Percentiles rank a stretch among this genome's conserved stretches.
These are phyloP conservation scores for Cheilosia grossa DNA, from an alignment of 2,888 invertebrate genomes.

Conservation along the genomic window DNA sequence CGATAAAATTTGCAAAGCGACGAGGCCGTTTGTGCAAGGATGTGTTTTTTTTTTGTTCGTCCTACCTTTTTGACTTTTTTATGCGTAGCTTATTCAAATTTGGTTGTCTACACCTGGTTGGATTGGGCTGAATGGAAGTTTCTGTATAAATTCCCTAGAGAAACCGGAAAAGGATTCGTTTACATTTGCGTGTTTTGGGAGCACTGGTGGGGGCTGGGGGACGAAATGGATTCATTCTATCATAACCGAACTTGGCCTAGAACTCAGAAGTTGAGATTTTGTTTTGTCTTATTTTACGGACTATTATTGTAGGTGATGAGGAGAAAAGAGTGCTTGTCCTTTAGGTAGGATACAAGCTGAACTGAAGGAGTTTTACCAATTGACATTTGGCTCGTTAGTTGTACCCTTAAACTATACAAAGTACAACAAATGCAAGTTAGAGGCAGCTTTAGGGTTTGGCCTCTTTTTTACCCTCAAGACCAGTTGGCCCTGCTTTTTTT, in stretches of 20 bases:
- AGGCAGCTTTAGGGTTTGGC: no score
- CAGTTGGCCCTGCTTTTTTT: no score
- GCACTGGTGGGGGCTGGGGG: not conserved
- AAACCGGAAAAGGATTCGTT: slow-evolving; percentile 29
- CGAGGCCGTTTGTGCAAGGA: slow-evolving; percentile 44
- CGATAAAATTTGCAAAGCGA: slow-evolving; percentile 61
- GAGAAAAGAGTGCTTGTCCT: slow-evolving; percentile 3
- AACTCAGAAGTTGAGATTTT: slow-evolving; percentile 37
- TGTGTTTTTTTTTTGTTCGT: slow-evolving; percentile 14
- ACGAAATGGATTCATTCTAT: slow-evolving; percentile 24
- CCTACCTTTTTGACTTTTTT: slow-evolving; percentile 13
- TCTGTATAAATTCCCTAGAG: slow-evolving; percentile 21
- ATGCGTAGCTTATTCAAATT: slow-evolving; percentile 46
- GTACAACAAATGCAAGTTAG: no score
- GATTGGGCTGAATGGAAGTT: not conserved
- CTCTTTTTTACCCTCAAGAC: no score
- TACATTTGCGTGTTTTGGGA: slow-evolving; percentile 41
- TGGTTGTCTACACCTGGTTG: slow-evolving; percentile 37
- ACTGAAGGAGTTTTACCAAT: slow-evolving; percentile 1
- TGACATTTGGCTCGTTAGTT: slow-evolving; percentile 7
- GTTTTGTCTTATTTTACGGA: not conserved
- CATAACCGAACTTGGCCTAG: not conserved
- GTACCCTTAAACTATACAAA: no score
- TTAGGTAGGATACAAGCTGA: not conserved
- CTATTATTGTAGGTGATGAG: slow-evolving; percentile 18